phyloP scores from a whole-genome alignment of 2,797 vertebrate species.

The Chaetodon trifasciatus region DNA sequence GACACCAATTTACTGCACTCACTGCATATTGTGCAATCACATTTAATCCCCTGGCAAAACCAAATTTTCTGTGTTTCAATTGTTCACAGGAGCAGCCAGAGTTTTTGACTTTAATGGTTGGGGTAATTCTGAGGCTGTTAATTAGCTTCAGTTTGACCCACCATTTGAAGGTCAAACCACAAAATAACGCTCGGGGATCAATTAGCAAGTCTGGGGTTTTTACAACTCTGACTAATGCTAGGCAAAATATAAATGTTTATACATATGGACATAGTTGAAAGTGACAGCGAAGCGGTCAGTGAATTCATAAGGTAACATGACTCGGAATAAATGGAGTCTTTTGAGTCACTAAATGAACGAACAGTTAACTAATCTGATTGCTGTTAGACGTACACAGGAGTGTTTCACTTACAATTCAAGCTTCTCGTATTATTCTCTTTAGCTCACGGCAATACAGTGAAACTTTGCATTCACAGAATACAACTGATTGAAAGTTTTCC shows the following conservation, averaged over 20 bases:
- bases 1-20: constrained; percentile 21
- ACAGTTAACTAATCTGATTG: constrained; percentile 10
- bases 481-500: constrained; percentile 7
- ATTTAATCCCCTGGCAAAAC: constrained; percentile 54
- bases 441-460: not conserved
- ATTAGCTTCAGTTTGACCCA: constrained; percentile 75
- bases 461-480: not conserved
- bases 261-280: constrained; percentile 44
- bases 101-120: constrained; percentile 55
- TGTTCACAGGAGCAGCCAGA: constrained; percentile 59
- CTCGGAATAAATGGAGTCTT: not conserved
- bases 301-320: not conserved
- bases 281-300: constrained; percentile 21
- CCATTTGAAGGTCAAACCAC: constrained; percentile 72
- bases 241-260: constrained; percentile 48
- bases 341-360: constrained; percentile 22
- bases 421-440: constrained; percentile 4
- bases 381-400: constrained; percentile 18
- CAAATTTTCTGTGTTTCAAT: constrained; percentile 45
- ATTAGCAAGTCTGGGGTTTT: constrained; percentile 62
- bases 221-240: constrained; percentile 41
- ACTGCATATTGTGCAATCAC: constrained; percentile 26
- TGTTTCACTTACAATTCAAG: constrained; percentile 6
- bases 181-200: constrained; percentile 73
- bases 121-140: constrained; percentile 60